Evolutionary conservation across 2,797 vertebrate genomes (phyloP).

Genomic region (Gymnoscopelus microlampas): DNA sequence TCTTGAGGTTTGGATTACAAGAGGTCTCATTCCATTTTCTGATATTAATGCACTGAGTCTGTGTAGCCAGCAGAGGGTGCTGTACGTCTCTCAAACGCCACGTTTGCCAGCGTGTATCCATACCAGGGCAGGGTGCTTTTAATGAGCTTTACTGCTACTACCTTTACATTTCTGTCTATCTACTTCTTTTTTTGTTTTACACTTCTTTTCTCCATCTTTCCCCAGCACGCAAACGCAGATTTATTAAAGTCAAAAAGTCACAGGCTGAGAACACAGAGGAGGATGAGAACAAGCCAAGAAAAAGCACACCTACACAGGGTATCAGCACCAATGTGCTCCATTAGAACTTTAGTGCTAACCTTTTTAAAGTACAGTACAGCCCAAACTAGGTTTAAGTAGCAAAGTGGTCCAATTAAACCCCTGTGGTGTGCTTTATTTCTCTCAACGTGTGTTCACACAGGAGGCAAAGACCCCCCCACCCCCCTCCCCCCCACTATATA

Average conservation of each 20-base stretch:
- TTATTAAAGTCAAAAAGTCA: conserved; percentile 78
- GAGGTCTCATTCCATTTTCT: not conserved
- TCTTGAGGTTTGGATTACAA: too few species aligned
- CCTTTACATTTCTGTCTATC: not conserved
- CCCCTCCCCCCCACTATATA: too few species aligned
- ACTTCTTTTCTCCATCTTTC: conserved; percentile 37
- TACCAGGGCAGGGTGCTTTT: not conserved
- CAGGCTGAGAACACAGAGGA: conserved; percentile 56
- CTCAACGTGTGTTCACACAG: too few species aligned
- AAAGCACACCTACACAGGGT: conserved; percentile 64
- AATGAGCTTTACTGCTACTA: not conserved
- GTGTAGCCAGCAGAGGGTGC: not conserved
- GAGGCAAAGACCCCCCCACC: too few species aligned
- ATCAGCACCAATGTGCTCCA: conserved; percentile 29
- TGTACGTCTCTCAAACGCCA: not conserved
- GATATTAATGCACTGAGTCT: not conserved
- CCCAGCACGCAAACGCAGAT: conserved; percentile 72
- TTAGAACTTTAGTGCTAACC: not conserved
- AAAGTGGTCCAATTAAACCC: not conserved
- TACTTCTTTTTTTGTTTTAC: conserved; percentile 30
- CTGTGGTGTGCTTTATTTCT: not conserved
- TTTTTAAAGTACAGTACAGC: not conserved
- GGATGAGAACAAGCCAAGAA: conserved; percentile 48
- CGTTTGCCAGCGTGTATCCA: not conserved
- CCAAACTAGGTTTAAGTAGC: not conserved